Evolutionary conservation across 2,113 vertebrate genomes (phyloP), one percentile per base, ranked within the genome.

Genomic region (Mionectes macconnelli): DNA sequence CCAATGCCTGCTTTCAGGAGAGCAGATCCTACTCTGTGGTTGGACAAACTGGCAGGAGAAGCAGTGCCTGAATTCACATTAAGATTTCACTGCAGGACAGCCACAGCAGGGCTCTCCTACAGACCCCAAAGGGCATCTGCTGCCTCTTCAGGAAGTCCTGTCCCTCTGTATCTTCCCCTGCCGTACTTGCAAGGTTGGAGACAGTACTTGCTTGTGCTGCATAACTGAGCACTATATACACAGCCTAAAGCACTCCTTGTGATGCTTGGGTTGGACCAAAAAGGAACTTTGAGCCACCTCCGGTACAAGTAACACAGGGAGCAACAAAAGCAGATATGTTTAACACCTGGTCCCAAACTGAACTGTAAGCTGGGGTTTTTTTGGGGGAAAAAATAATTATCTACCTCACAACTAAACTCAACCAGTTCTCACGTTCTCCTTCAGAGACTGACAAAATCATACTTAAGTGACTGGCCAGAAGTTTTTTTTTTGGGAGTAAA

Each of bases 11-110:
- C 39, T 31, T 80, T 64, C 53, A 31, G 35, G n/a, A 73, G 8
- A 63, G 62, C 1, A 7, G 33, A 18, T 14, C 66, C 62, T 1
- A 3, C 78, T 57, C 27, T 2, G 2, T 0, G 0, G 24, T 64
- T 0, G 0, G 21, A 40, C 23, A 60, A 49, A 30, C 27, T 23
- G 49, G 56, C 57, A 90, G 85, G 64, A 63, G 57, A 21, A 57
- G 44, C 62, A 64, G 57, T 0, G 0, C 45, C 49, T 39, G 35
- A 56, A 55, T 8, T 63, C 68, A 62, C n/a, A 19, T 20, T 33
- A 66, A 44, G 22, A 53, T 80, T 52, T 55, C 67, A 63, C 57
- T 52, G 33, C 6, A 4, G 40, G 44, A 39, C 1, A 14, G 20
- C 35, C 67, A 83, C 14, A 47, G 17, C 52, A 53, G 25, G 35